Percentiles rank a stretch among this genome's conserved stretches.
phyloP scores from a whole-genome alignment of 2,797 vertebrate species.

The Poecilia gillii region DNA sequence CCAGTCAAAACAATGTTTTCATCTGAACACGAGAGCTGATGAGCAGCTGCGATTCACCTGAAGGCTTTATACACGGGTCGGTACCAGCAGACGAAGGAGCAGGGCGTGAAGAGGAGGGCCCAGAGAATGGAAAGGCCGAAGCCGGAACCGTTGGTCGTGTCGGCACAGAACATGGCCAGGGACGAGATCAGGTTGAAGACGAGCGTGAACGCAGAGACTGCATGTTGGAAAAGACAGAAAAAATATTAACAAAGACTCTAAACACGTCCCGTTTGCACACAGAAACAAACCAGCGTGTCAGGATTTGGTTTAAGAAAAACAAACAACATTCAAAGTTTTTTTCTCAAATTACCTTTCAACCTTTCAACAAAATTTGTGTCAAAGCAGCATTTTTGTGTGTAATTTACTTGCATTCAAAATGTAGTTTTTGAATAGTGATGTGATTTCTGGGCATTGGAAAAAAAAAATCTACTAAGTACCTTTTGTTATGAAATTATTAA shows the following conservation, averaged over 20 bases:
- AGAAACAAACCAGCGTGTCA: slow-evolving; percentile 7
- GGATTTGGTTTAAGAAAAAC: slow-evolving; percentile 33
- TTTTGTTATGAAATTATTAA: no score
- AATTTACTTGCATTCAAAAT: neutral
- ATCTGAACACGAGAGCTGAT: neutral
- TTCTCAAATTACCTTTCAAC: neutral
- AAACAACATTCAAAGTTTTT: neutral
- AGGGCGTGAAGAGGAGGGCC: slow-evolving; percentile 92
- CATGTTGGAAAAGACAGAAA: neutral
- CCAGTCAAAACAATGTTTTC: neutral
- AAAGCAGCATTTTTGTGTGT: neutral
- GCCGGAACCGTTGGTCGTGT: slow-evolving; percentile 76
- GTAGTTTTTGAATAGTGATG: neutral
- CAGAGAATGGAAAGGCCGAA: slow-evolving; percentile 95
- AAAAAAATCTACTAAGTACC: no score
- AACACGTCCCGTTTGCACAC: neutral
- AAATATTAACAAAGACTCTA: neutral
- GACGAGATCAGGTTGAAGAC: slow-evolving; percentile 90
- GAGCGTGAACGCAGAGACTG: slow-evolving; percentile 78
- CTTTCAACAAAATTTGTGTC: neutral
- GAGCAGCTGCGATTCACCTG: slow-evolving; percentile 79
- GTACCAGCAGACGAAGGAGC: slow-evolving; percentile 97
- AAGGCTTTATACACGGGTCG: slow-evolving; percentile 96
- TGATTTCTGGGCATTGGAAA: neutral
- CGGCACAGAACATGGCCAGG: slow-evolving; percentile 88